Evolutionary conservation across 2,797 vertebrate genomes (phyloP).

Genomic region (Gobionotothen gibberifrons): DNA sequence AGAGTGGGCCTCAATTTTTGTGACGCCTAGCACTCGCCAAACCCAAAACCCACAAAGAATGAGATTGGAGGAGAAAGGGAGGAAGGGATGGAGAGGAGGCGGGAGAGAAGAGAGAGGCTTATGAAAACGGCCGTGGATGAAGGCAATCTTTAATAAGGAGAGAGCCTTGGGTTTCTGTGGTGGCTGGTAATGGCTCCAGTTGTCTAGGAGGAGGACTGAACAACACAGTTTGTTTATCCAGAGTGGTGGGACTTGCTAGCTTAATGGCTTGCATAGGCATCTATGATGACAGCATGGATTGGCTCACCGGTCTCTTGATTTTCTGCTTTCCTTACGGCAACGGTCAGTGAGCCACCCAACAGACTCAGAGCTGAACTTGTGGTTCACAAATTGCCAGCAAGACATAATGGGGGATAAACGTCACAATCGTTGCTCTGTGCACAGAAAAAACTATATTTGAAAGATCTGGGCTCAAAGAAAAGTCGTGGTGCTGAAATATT

Average conservation of each 20-base stretch:
- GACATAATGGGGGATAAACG: neutral
- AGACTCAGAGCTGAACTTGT: slow-evolving; percentile 15
- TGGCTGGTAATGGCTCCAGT: slow-evolving; percentile 79
- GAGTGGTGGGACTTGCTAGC: slow-evolving; percentile 36
- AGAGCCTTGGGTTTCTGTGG: slow-evolving; percentile 76
- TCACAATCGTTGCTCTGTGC: neutral
- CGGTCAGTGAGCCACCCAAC: neutral
- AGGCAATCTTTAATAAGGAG: slow-evolving; percentile 72
- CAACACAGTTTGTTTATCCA: slow-evolving; percentile 75
- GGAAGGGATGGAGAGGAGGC: slow-evolving; percentile 48
- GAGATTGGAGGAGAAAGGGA: slow-evolving; percentile 61
- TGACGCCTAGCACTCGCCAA: slow-evolving; percentile 70
- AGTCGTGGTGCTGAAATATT: neutral
- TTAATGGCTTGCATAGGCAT: slow-evolving; percentile 37
- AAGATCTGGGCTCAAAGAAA: neutral
- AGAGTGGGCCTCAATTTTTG: slow-evolving; percentile 63
- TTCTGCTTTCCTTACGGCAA: slow-evolving; percentile 14
- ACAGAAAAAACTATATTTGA: neutral
- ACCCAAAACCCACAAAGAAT: slow-evolving; percentile 78
- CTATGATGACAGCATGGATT: slow-evolving; percentile 38
- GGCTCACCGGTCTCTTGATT: slow-evolving; percentile 22
- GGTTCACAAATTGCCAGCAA: neutral
- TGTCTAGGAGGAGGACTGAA: slow-evolving; percentile 75
- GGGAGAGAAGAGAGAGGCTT: slow-evolving; percentile 57
- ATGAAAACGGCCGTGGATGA: slow-evolving; percentile 64